Percentiles rank a stretch among this genome's conserved stretches.
Conservation (phyloP, 1,140 invertebrate genomes). For the Andrena cerasifolii region DNA sequence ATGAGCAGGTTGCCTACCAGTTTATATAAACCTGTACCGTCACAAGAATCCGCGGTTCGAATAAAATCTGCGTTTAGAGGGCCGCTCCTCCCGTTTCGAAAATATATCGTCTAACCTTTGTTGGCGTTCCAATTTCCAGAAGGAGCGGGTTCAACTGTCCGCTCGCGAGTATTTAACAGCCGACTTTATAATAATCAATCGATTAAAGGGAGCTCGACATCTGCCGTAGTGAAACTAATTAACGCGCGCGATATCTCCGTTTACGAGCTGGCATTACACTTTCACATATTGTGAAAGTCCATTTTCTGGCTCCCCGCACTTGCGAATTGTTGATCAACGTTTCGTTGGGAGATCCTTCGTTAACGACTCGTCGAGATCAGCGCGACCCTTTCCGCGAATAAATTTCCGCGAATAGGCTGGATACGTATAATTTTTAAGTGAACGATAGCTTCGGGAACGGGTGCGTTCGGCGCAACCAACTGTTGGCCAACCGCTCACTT, state of each 20-base stretch:
- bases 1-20: conserved; percentile 39
- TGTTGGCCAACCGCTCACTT: no score
- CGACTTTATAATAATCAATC: neutral
- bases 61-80: no score
- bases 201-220: neutral
- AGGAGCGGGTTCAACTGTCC: neutral
- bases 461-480: no score
- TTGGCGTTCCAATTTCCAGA: neutral
- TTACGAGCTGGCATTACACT: neutral
- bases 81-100: neutral
- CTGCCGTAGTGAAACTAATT: neutral
- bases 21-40: neutral
- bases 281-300: conserved; percentile 34
- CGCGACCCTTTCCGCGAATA: no score
- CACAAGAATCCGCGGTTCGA: neutral
- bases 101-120: conserved; percentile 22
- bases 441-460: no score
- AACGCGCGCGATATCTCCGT: neutral
- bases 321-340: neutral
- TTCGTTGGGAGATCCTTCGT: neutral
- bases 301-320: conserved; percentile 4
- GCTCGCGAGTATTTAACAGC: conserved; percentile 6
- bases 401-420: no score
- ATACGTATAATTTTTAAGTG: no score
- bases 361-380: neutral